Evolutionary conservation across 2,113 vertebrate species (phyloP), one percentile per base, ranked within the genome.

Genomic region (Colius striatus): DNA sequence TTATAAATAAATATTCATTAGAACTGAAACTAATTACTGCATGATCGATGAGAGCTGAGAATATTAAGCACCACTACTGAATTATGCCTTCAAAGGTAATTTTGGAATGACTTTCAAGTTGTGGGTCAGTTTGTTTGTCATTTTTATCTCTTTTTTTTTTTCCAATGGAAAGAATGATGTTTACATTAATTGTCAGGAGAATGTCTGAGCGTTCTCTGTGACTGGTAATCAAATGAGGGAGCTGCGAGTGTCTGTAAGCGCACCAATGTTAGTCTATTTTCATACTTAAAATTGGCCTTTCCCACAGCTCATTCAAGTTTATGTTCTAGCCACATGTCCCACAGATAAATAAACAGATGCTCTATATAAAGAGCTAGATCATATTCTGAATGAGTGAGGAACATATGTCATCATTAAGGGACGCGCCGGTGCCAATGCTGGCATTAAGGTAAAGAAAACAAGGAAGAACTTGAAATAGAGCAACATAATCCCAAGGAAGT

Each of bases 281-380:
- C 90, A 90, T 95, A 93, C 92, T 95, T 96, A 87, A 96, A 96
- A 93, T 93, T 95, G 96, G 88, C 94, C 95, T 97, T 97, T 97
- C 93, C 92, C 93, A 95, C 85, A 96, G 94, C 95, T 96, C 96
- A 75, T 96, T 96, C 92, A 95, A 93, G 95, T 96, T 97, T 96
- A 96, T 97, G 93, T 96, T 96, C 92, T 63, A 97, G 94, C 96
- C 94, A 96, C 96, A 96, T 97, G 96, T 96, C 96, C 96, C 90
- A 92, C 93, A 96, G 96, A 97, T 95, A 97, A 97, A 96, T 93
- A 97, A 94, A 96, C 94, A 97, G 96, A 96, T 97, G 96, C 93
- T 96, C 92, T 94, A 93, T 94, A 96, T 96, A 96, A 97, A 96
- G 95, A 95, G 86, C 92, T 95, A 96, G 95, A 96, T 97, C 95